Base-by-base conservation (phyloP, 2,113 vertebrate species). In the Syrmaticus mikado region DNA sequence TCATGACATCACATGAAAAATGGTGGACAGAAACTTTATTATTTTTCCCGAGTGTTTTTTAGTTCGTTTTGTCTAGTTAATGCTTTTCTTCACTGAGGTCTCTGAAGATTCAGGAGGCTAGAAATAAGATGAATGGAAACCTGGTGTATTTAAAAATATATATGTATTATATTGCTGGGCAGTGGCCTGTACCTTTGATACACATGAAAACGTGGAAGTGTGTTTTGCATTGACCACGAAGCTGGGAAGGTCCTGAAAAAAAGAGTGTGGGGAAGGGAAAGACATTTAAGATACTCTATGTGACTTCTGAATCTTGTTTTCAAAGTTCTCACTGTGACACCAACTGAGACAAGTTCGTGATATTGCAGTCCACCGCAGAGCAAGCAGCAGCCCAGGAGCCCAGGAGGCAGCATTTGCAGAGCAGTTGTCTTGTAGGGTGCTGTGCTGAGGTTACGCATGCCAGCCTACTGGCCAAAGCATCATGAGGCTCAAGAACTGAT, bases 391-490 rank as follows among this genome's bases (percentile, higher is more conserved):
- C 18, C n/a, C n/a, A n/a, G n/a, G n/a, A 20, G 11, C 17, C n/a
- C 30, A 6, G 14, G 68, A 50, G 40, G 72, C 50, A 2, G 3
- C 2, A 1, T 10, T 45, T 3, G 1, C 2, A 21, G 28, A 68
- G 32, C 28, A 5, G 1, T 22, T 22, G 58, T 27, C 13, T n/a
- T 0, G 38, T 0, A 10, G 48, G 18, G 41, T 1, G 6, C 6
- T 4, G 25, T 6, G 0, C 32, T 12, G 46, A 13, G 83, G n/a
- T 10, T 11, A 7, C 1, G 1, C 2, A 2, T 8, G 28, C 38
- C 55, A 13, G 2, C 40, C 73, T 24, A n/a, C 36, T 36, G 6
- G 34, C 62, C 45, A 8, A 17, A 28, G 93, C 87, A 30, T n/a
- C 4, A 24, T 2, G 32, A 25, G 9, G 2, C 34, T 77, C 10